phyloP scores from a whole-genome alignment of 2,888 invertebrate genomes.

The Nemapogon koenigi region DNA sequence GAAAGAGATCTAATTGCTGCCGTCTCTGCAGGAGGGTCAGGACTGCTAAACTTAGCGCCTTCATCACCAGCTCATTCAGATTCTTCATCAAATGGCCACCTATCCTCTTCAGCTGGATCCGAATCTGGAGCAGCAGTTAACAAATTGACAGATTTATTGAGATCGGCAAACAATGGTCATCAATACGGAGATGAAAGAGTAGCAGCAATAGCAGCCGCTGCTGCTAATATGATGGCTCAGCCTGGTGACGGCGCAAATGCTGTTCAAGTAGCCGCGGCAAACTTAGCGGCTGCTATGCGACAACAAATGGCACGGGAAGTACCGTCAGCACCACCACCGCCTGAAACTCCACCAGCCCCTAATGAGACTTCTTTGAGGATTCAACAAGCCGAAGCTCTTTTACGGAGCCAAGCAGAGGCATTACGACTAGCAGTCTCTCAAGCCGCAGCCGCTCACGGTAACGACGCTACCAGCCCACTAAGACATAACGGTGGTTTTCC shows the following conservation, averaged over 20 bases:
- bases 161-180: conserved; percentile 69
- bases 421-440: conserved; percentile 81
- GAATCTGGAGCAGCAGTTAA: conserved; percentile 72
- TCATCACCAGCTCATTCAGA: conserved; percentile 88
- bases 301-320: conserved; percentile 63
- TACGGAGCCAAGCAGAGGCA: conserved; percentile 87
- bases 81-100: conserved; percentile 82
- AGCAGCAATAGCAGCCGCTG: conserved; percentile 74
- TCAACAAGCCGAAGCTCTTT: conserved; percentile 81
- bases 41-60: conserved; percentile 74
- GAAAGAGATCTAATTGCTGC: conserved; percentile 82
- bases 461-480: conserved; percentile 42
- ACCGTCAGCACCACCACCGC: conserved; percentile 71
- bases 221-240: conserved; percentile 67
- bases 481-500: conserved; percentile 57
- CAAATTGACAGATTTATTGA: conserved; percentile 65
- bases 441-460: conserved; percentile 64
- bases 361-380: conserved; percentile 76
- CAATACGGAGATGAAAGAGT: conserved; percentile 74
- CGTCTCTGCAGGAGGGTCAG: conserved; percentile 69
- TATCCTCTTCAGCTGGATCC: conserved; percentile 82
- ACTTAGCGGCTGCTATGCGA: conserved; percentile 79
- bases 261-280: conserved; percentile 76
- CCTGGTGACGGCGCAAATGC: conserved; percentile 68
- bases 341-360: conserved; percentile 80